phyloP scores from a whole-genome alignment of 2,797 vertebrate genomes.

The Anguilla anguilla region DNA sequence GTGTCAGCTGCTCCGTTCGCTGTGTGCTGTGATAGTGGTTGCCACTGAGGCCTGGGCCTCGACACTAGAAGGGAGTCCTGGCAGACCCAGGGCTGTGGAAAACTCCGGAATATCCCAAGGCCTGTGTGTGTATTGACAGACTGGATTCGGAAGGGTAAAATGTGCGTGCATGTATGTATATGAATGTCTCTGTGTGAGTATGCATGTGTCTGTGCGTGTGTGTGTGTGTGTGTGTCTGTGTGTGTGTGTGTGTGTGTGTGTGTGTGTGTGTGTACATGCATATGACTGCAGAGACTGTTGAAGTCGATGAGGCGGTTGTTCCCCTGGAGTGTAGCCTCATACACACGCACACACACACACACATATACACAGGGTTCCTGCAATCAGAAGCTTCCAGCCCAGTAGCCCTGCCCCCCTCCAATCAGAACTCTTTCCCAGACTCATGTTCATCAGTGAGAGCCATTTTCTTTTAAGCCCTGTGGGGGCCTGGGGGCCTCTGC shows the following conservation, averaged over 20 bases:
- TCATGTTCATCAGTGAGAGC: background rate
- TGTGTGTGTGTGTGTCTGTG: background rate
- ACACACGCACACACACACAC: background rate
- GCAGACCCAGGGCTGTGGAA: background rate
- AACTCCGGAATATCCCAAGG: background rate
- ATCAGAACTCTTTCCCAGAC: background rate
- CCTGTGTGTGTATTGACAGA: background rate
- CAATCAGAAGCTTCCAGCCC: background rate
- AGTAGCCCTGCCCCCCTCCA: background rate
- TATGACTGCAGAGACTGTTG: background rate
- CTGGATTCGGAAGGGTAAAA: slow-evolving; percentile 55
- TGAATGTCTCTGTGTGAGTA: slow-evolving; percentile 29
- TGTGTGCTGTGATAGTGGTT: background rate
- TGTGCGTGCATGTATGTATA: slow-evolving; percentile 71
- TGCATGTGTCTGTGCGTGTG: slow-evolving; percentile 60
- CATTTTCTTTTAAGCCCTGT: background rate
- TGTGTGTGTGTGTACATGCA: background rate
- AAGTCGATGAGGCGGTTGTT: background rate
- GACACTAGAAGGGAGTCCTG: background rate
- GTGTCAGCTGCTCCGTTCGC: background rate
- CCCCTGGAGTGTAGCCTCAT: background rate
- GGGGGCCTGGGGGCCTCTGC: background rate
- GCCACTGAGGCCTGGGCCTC: background rate
- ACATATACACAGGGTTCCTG: background rate
- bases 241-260: background rate